Percentiles rank a stretch among this genome's conserved stretches.
Evolutionary conservation across 1,140 invertebrate species (phyloP).

Genomic region (Telenomus remus): DNA sequence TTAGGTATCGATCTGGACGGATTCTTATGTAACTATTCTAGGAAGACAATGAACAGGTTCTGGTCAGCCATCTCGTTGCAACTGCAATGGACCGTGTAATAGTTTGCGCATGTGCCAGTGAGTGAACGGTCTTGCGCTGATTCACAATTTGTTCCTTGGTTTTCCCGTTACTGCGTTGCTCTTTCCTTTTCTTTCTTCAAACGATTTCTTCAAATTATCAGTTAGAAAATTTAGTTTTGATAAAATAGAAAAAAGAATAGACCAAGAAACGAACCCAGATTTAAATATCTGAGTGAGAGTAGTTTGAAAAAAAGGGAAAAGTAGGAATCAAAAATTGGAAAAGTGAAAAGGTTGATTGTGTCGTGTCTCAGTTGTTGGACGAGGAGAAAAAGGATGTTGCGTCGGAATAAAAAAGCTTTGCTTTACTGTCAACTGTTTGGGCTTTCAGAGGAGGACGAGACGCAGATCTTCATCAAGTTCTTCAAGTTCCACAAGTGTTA

Average conservation of each 20-base stretch:
- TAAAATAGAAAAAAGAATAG: too few species aligned
- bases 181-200: not conserved
- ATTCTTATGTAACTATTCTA: not conserved
- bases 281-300: too few species aligned
- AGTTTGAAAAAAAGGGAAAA: not conserved
- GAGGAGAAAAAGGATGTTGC: conserved; percentile 53
- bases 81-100: too few species aligned
- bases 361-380: conserved; percentile 5
- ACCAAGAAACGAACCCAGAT: too few species aligned
- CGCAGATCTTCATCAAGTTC: conserved; percentile 98
- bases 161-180: conserved; percentile 1
- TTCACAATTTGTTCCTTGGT: not conserved
- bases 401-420: conserved; percentile 65
- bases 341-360: not conserved
- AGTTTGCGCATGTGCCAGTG: not conserved
- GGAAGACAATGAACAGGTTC: not conserved
- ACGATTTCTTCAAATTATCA: not conserved
- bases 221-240: too few species aligned
- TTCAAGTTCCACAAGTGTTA: conserved; percentile 99
- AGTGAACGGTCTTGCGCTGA: conserved; percentile 1
- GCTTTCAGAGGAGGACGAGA: conserved; percentile 95
- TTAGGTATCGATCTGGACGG: too few species aligned
- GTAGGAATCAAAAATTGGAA: not conserved
- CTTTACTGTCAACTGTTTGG: conserved; percentile 72
- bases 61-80: not conserved